phyloP scores from a whole-genome alignment of 2,113 vertebrate genomes.

The Nicator chloris region DNA sequence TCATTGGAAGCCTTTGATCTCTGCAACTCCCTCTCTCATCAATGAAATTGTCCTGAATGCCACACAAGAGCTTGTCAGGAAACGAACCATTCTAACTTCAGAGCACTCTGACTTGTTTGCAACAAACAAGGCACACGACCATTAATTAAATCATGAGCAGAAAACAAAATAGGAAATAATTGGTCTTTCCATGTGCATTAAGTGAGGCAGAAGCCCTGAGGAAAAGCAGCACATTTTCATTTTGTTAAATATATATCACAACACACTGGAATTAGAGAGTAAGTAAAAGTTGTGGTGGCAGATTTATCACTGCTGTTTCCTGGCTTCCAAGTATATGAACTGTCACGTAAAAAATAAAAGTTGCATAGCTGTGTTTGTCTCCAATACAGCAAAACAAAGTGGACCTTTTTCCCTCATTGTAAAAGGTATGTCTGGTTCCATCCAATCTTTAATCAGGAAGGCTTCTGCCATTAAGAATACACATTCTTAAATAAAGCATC shows the following conservation, averaged over 20 bases:
- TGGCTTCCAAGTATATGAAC: background rate
- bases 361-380: background rate
- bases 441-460: background rate
- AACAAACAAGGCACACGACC: background rate
- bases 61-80: background rate
- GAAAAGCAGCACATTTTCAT: background rate
- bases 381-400: background rate
- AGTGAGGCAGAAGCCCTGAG: background rate
- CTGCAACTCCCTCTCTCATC: background rate
- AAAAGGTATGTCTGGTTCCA: background rate
- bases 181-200: background rate
- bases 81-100: background rate
- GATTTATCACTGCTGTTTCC: background rate
- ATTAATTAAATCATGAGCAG: background rate
- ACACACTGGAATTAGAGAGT: background rate
- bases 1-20: background rate
- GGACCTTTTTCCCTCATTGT: background rate
- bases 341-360: background rate
- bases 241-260: background rate
- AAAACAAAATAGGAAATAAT: constrained; percentile 2
- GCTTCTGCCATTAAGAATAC: background rate
- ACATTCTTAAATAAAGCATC: background rate
- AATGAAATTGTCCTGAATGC: background rate
- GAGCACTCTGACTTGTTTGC: background rate
- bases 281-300: background rate